Conservation (phyloP, 1,140 invertebrate genomes). For the Trichoplusia ni region DNA sequence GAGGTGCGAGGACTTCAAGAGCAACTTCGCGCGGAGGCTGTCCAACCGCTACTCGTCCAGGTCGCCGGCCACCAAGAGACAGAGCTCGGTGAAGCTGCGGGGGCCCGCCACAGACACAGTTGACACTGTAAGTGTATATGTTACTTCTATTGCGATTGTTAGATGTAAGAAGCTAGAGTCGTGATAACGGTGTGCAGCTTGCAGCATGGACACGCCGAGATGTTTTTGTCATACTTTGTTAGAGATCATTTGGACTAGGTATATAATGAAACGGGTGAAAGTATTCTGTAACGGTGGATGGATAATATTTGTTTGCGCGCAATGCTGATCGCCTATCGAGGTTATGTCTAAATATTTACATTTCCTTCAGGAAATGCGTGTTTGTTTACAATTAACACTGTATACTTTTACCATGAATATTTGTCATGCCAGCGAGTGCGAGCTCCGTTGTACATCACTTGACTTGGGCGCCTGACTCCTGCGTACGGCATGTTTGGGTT, state of each 20-base stretch:
- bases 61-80: slow-evolving; percentile 48
- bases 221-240: background rate
- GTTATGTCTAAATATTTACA: slow-evolving; percentile 24
- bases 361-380: slow-evolving; percentile 23
- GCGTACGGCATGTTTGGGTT: slow-evolving; percentile 4
- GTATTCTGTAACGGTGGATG: slow-evolving; percentile 13
- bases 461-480: too few species aligned
- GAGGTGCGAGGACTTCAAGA: slow-evolving; percentile 76
- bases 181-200: background rate
- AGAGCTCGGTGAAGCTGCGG: slow-evolving; percentile 54
- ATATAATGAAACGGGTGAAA: slow-evolving; percentile 20
- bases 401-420: slow-evolving; percentile 13
- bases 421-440: background rate
- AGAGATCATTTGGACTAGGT: background rate
- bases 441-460: too few species aligned
- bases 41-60: slow-evolving; percentile 70
- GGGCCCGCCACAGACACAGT: slow-evolving; percentile 42
- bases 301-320: background rate
- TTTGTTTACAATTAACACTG: slow-evolving; percentile 1
- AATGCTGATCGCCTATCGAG: background rate
- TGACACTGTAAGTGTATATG: slow-evolving; percentile 55
- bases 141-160: background rate
- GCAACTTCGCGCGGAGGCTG: slow-evolving; percentile 73
- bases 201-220: background rate
- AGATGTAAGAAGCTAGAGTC: background rate